Percentiles rank a stretch among this genome's conserved stretches.
Evolutionary conservation across 2,888 invertebrate species (phyloP).

Genomic region (Dryobota labecula): DNA sequence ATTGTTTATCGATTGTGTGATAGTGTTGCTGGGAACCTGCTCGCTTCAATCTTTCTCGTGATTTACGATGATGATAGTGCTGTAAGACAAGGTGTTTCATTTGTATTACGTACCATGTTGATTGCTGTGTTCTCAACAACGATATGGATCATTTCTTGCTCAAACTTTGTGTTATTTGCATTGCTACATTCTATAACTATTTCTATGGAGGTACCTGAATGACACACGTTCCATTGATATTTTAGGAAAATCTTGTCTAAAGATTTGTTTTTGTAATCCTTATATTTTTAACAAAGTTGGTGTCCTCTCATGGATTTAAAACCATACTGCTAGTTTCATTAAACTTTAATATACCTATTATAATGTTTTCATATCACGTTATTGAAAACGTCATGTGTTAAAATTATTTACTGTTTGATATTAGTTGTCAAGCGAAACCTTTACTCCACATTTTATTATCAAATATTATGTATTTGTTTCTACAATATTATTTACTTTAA

Average conservation of each 20-base stretch:
- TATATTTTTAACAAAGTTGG: background rate
- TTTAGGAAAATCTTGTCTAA: background rate
- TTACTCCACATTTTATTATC: conserved; percentile 25
- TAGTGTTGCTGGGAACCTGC: conserved; percentile 63
- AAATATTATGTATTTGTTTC: conserved; percentile 34
- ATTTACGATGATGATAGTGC: conserved; percentile 58
- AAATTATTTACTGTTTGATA: conserved; percentile 24
- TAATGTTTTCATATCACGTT: background rate
- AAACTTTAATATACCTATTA: too few relatives aligned
- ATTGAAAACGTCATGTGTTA: background rate
- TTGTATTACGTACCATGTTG: conserved; percentile 47
- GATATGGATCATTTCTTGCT: conserved; percentile 49
- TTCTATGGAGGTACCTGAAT: background rate
- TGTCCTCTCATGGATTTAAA: background rate
- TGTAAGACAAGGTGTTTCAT: conserved; percentile 43
- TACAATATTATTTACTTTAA: background rate
- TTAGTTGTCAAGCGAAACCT: conserved; percentile 22
- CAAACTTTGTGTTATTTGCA: conserved; percentile 19
- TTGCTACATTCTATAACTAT: conserved; percentile 9
- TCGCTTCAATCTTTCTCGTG: conserved; percentile 58
- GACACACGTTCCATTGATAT: background rate
- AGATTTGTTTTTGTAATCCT: background rate
- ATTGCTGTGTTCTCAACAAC: conserved; percentile 39
- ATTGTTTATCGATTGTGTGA: conserved; percentile 74
- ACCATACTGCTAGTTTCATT: background rate